Base-by-base conservation (phyloP, 2,113 vertebrate species). In the Tricholaema leucomelas region DNA sequence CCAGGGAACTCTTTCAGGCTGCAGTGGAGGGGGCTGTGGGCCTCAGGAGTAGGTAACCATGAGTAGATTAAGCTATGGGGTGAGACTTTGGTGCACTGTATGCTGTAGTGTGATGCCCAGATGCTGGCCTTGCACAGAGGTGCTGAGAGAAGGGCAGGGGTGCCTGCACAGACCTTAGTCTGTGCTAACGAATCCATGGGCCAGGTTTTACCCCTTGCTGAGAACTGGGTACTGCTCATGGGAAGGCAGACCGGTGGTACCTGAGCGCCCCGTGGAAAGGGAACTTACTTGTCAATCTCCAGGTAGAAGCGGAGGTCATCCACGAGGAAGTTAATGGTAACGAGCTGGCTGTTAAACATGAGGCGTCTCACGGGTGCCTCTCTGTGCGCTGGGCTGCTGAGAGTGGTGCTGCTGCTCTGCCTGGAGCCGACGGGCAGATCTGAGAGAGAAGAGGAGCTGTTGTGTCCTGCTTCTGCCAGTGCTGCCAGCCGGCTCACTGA, bases 231-330 rank as follows among this genome's bases (percentile, higher is more conserved):
- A 9, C 24, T 38, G 10, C 15, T 11, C 5, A 4, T 35, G 46
- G 54, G 21, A 40, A 9, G 36, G 8, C 28, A 83, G 40, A 40
- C 35, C 33, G 36, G 60, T 27, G 44, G 52, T 8, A 50, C 23
- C 63, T 1, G 12, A 74, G 56, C 52, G 30, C 5, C 5, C 0
- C 5, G 44, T 56, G 36, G 52, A 44, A 23, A 67, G 14, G 44
- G 69, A 50, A 91, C 97, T 95, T 80, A 98, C 98, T 46, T 98
- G 59, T 95, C 78, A 4, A 97, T 97, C 96, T 98, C 97, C 87
- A 95, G 91, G 63, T 97, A 97, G 50, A 98, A 98, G 85, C 27
- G 79, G 10, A 98, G 81, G 87, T 98, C 98, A 1, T 98, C 38
- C 1, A 94, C 2, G 3, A 94, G 94, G 73, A 97, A 98, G 91